A percentile compares a stretch with the other conserved stretches of the same genome.
These are phyloP conservation scores for Rotaria macrura DNA, from an alignment of 2,888 invertebrate genomes.

Conservation along the genomic window DNA sequence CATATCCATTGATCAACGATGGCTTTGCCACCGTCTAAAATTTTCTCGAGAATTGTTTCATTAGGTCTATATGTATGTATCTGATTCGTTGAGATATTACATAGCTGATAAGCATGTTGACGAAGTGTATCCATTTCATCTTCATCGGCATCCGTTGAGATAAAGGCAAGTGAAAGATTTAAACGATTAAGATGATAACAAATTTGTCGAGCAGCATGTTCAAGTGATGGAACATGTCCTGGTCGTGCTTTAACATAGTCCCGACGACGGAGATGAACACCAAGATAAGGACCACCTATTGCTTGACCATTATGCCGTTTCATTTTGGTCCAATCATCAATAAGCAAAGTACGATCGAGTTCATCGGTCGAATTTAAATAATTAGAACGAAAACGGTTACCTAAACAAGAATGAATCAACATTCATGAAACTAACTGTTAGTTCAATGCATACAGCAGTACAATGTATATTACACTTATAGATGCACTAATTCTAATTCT, in stretches of 20 bases:
- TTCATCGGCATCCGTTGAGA: constrained; percentile 71
- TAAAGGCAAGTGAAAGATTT: constrained; percentile 58
- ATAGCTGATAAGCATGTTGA: constrained; percentile 46
- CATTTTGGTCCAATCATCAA: constrained; percentile 57
- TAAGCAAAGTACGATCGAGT: constrained; percentile 56
- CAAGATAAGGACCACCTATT: constrained; percentile 61
- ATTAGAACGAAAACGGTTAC: constrained; percentile 54
- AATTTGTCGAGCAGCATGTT: constrained; percentile 63
- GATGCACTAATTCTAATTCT: too few relatives aligned
- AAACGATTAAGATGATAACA: constrained; percentile 58
- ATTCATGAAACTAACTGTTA: neutral
- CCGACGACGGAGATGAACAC: constrained; percentile 72
- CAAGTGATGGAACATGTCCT: constrained; percentile 66
- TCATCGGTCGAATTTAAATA: constrained; percentile 59
- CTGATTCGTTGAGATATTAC: constrained; percentile 35
- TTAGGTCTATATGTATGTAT: constrained; percentile 41
- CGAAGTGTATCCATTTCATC: constrained; percentile 38
- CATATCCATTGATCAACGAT: constrained; percentile 91
- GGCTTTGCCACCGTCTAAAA: constrained; percentile 73
- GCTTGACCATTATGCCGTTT: constrained; percentile 34
- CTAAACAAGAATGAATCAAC: neutral
- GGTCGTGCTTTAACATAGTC: constrained; percentile 71
- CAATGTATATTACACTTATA: too few relatives aligned
- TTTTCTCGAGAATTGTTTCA: constrained; percentile 42
- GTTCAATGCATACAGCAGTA: too few relatives aligned